A percentile compares a stretch with the other conserved stretches of the same genome.
Evolutionary conservation across 2,797 vertebrate species (phyloP).

Genomic region (Paramormyrops hopkinsi): DNA sequence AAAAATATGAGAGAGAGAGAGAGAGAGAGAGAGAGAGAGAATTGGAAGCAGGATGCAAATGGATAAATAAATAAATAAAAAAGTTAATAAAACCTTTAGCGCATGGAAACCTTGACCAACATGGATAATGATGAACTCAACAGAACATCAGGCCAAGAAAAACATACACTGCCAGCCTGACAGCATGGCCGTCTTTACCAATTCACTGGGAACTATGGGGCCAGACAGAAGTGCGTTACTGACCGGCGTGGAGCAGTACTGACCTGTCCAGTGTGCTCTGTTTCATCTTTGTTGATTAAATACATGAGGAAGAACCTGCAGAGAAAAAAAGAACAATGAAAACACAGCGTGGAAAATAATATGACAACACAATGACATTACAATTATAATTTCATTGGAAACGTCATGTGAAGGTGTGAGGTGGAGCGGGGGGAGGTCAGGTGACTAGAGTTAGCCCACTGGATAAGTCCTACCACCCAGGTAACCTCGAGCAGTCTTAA

Average conservation of each 20-base stretch:
- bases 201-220: background rate
- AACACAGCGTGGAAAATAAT: background rate
- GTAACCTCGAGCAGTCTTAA: background rate
- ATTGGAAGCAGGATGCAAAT: background rate
- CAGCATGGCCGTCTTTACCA: background rate
- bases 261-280: constrained; percentile 91
- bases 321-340: background rate
- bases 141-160: background rate
- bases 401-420: background rate
- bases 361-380: background rate
- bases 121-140: background rate
- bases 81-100: background rate
- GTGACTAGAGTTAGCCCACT: background rate
- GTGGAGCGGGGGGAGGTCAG: background rate
- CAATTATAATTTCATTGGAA: background rate
- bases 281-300: constrained; percentile 91
- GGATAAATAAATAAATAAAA: background rate
- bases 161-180: background rate
- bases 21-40: background rate
- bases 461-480: background rate
- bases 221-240: background rate
- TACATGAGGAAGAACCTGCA: constrained; percentile 93
- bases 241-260: constrained; percentile 23
- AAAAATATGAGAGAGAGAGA: background rate
- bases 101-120: background rate